Conservation (phyloP, 2,797 vertebrate species). For the Chloroceryle inda region DNA sequence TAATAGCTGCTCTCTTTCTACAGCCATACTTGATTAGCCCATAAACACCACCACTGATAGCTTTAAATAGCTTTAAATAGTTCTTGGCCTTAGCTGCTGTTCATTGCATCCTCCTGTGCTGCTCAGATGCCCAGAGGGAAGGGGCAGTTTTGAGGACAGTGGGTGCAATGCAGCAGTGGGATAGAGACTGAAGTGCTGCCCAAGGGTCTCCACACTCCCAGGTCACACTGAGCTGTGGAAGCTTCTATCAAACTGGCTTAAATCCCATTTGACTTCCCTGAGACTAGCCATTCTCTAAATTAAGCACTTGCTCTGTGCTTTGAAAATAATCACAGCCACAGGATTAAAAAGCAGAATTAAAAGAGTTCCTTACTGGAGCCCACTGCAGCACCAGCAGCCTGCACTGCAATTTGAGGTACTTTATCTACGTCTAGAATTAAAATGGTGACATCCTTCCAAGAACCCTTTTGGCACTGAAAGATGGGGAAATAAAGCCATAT, state of each 20-base stretch:
- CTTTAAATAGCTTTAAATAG: not conserved
- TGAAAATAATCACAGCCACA: not conserved
- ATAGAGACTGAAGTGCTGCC: not conserved
- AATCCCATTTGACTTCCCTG: not conserved
- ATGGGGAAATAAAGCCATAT: not conserved
- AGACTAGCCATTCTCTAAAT: not conserved
- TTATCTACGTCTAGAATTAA: not conserved
- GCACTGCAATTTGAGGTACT: not conserved
- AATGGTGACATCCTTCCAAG: not conserved
- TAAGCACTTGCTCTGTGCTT: not conserved
- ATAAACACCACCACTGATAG: not conserved
- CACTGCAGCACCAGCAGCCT: not conserved
- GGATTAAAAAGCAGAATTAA: not conserved
- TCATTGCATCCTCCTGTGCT: not conserved
- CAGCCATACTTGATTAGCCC: not conserved
- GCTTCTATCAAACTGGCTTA: not conserved
- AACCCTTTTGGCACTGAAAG: not conserved
- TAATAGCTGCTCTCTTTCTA: not conserved
- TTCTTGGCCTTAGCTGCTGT: not conserved
- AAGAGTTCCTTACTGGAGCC: not conserved
- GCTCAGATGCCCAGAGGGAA: not conserved
- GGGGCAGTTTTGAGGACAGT: not conserved
- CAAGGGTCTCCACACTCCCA: accelerated
- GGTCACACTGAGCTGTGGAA: accelerated
- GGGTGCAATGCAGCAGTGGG: accelerated